phyloP scores from a whole-genome alignment of 1,140 invertebrate genomes.

The Conopomorpha cramerella region DNA sequence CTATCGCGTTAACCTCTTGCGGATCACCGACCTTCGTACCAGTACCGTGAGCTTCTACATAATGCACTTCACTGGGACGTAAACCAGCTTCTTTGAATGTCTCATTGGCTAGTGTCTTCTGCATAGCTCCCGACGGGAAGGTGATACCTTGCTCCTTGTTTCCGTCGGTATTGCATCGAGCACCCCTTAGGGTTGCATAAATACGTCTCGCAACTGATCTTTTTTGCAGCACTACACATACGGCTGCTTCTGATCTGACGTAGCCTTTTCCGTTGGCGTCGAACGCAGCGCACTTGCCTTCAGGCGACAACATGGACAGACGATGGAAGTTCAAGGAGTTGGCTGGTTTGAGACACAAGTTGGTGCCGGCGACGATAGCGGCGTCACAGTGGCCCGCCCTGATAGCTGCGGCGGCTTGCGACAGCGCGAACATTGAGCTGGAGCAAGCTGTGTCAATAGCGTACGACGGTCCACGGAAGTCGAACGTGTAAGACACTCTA shows the following conservation, averaged over 20 bases:
- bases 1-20: slow-evolving; percentile 93
- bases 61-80: slow-evolving; percentile 80
- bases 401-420: slow-evolving; percentile 85
- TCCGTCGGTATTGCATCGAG: slow-evolving; percentile 89
- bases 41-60: slow-evolving; percentile 96
- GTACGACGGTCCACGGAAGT: slow-evolving; percentile 90
- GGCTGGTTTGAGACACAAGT: slow-evolving; percentile 84
- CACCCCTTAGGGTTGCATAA: slow-evolving; percentile 86
- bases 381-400: slow-evolving; percentile 86
- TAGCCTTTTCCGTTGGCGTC: slow-evolving; percentile 91
- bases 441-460: slow-evolving; percentile 95
- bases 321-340: slow-evolving; percentile 91
- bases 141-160: slow-evolving; percentile 89
- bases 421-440: slow-evolving; percentile 85
- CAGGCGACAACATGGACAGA: slow-evolving; percentile 83
- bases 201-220: slow-evolving; percentile 73
- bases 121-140: slow-evolving; percentile 85
- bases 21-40: slow-evolving; percentile 95
- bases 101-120: slow-evolving; percentile 84
- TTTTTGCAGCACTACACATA: slow-evolving; percentile 82
- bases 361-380: slow-evolving; percentile 88
- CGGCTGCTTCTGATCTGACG: slow-evolving; percentile 87
- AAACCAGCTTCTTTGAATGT: slow-evolving; percentile 82
- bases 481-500: slow-evolving; percentile 93
- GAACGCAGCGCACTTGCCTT: slow-evolving; percentile 93